phyloP scores from a whole-genome alignment of 1,140 invertebrate species.

The Dolichoris vasculosae region DNA sequence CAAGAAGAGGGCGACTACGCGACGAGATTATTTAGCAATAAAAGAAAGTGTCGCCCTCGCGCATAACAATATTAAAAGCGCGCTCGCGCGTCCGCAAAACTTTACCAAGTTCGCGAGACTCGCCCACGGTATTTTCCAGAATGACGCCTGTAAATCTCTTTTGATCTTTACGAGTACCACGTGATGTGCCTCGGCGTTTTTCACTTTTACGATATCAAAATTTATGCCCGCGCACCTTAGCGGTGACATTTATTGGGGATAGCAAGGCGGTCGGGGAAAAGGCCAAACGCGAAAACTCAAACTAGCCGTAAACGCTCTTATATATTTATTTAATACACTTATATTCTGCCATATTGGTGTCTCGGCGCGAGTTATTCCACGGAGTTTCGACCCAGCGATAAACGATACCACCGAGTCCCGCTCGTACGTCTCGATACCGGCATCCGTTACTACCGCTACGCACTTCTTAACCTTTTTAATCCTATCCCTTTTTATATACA shows the following conservation, averaged over 20 bases:
- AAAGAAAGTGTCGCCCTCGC: constrained; percentile 43
- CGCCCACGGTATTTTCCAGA: constrained; percentile 45
- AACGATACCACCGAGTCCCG: not conserved
- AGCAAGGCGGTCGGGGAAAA: not conserved
- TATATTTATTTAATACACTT: constrained; percentile 51
- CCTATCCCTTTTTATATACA: not conserved
- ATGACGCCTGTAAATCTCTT: constrained; percentile 51
- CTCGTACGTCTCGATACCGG: not conserved
- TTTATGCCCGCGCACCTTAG: constrained; percentile 48
- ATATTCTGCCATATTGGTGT: not conserved
- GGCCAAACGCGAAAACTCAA: constrained; percentile 26
- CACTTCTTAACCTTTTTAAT: not conserved
- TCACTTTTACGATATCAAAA: constrained; percentile 55
- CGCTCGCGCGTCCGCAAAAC: constrained; percentile 11
- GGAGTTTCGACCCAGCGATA: constrained; percentile 22
- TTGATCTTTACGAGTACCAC: constrained; percentile 46
- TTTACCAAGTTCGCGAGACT: constrained; percentile 9
- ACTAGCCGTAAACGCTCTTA: constrained; percentile 42
- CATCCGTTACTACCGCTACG: not conserved
- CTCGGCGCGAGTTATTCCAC: constrained; percentile 6
- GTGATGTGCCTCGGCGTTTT: constrained; percentile 43
- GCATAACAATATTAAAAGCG: constrained; percentile 44
- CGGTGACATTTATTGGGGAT: constrained; percentile 42
- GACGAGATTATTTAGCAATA: constrained; percentile 48
- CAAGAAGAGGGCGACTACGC: not conserved